Conservation (phyloP, 92 coral and sea anemone genomes). For the Plumapathes pennacea region DNA sequence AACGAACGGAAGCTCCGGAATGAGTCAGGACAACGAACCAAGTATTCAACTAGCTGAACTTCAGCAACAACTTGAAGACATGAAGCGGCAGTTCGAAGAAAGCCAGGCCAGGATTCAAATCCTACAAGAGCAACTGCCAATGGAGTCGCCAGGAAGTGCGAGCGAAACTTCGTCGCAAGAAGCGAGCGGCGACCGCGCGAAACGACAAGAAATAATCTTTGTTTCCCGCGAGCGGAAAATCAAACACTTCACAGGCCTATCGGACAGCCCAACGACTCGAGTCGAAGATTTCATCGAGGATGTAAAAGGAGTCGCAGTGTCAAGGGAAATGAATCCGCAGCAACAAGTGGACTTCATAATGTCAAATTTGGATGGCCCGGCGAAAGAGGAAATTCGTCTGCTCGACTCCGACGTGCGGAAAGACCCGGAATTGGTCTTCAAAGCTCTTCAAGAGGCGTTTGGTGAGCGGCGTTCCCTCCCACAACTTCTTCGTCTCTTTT, state of each 20-base stretch:
- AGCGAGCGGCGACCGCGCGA: slow-evolving; percentile 17
- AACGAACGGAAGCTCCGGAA: no score
- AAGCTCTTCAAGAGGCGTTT: slow-evolving; percentile 11
- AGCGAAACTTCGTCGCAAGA: not conserved
- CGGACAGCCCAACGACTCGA: not conserved
- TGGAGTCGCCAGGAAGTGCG: no score
- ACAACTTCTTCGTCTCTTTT: slow-evolving; percentile 17
- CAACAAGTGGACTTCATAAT: slow-evolving; percentile 26
- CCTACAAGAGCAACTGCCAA: no score
- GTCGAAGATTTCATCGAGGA: slow-evolving; percentile 37
- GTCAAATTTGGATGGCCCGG: slow-evolving; percentile 24
- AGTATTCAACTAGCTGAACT: no score
- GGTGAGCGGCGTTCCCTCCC: slow-evolving; percentile 23
- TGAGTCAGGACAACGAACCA: no score
- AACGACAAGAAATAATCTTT: slow-evolving; percentile 15
- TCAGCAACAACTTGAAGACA: no score
- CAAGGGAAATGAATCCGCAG: not conserved
- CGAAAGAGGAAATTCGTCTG: slow-evolving; percentile 20
- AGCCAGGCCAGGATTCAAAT: no score
- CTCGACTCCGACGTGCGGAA: slow-evolving; percentile 7
- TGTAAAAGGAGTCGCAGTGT: not conserved
- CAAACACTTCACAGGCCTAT: not conserved
- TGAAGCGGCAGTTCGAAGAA: no score
- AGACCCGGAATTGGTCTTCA: slow-evolving; percentile 9
- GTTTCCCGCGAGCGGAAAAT: slow-evolving; percentile 22